Evolutionary conservation across 2,888 invertebrate species (phyloP), one percentile per base, ranked within the genome.

Genomic region (Uloborus plumipes): DNA sequence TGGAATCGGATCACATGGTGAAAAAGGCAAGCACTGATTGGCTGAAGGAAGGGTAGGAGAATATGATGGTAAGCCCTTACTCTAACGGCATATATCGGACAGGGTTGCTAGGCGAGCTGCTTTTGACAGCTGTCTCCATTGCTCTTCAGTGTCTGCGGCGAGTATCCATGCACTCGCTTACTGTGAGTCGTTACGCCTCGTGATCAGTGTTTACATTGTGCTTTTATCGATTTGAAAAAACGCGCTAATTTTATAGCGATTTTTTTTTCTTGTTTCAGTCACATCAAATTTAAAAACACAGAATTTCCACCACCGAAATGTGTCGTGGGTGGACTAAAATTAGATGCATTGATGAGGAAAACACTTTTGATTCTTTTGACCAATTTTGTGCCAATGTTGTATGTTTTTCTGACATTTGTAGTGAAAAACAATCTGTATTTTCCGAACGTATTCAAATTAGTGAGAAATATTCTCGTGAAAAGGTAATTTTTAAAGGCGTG

Each of bases 131-230:
- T 75, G 70, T 64, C 58, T 69, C 26, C 6, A 31, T 26, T 16
- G n/a, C 39, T 11, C 22, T 39, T 15, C 53, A 64, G 65, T 50
- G 49, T 55, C 39, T 55, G 55, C 47, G n/a, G 16, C 18, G 47
- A 18, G 61, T 71, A 49, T 64, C 22, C 39, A 50, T 72, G 74
- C 69, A 55, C 53, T 70, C 14, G 14, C 20, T 20, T 39, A 31
- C 31, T 39, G 65, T 47, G 59, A 14, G 49, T n/a, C 49, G 74
- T 74, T 81, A 64, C 69, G 69, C 80, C 80, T 80, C 80, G 80
- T 80, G 80, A 80, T 74, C 74, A 64, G 51, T 80, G 80, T 80
- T 80, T 80, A 80, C 80, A 74, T 80, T 74, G 67, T 74, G 64
- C 58, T 55, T 53, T 62, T 62, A 80, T 69, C 79, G 79, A 80